These are phyloP conservation scores for Eupithecia insigniata DNA, from an alignment of 2,888 invertebrate genomes.

Conservation along the genomic window DNA sequence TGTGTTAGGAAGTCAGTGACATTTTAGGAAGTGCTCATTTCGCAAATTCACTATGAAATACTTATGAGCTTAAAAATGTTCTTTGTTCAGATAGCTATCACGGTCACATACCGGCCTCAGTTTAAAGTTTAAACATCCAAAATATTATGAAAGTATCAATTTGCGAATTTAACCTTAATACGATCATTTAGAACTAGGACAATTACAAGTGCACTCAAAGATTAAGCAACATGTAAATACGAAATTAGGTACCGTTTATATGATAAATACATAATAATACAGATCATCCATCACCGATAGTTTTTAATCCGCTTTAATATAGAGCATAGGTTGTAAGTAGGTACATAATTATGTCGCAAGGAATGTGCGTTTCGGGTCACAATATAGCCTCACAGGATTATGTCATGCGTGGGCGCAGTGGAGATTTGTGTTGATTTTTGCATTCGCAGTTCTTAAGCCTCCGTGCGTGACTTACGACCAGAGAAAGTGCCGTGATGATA, in stretches of 20 bases:
- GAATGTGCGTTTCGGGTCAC: constrained; percentile 41
- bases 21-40: constrained; percentile 42
- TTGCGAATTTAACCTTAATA: not conserved
- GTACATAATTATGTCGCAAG: constrained; percentile 12
- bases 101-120: constrained; percentile 24
- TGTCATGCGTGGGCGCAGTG: constrained; percentile 57
- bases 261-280: not conserved
- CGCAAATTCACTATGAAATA: constrained; percentile 36
- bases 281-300: not conserved
- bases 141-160: constrained; percentile 4
- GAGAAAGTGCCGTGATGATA: constrained; percentile 61
- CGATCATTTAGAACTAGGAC: not conserved
- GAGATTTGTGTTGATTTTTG: constrained; percentile 63
- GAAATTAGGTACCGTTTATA: not conserved
- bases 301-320: not conserved
- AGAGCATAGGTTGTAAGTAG: not conserved
- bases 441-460: constrained; percentile 54
- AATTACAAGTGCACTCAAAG: not conserved
- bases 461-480: constrained; percentile 61
- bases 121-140: not conserved
- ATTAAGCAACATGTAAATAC: not conserved
- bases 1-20: constrained; percentile 41
- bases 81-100: constrained; percentile 32
- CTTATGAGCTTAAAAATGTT: constrained; percentile 33
- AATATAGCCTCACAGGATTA: constrained; percentile 48